phyloP scores from a whole-genome alignment of 2,797 vertebrate species.

The Tenualosa ilisha region DNA sequence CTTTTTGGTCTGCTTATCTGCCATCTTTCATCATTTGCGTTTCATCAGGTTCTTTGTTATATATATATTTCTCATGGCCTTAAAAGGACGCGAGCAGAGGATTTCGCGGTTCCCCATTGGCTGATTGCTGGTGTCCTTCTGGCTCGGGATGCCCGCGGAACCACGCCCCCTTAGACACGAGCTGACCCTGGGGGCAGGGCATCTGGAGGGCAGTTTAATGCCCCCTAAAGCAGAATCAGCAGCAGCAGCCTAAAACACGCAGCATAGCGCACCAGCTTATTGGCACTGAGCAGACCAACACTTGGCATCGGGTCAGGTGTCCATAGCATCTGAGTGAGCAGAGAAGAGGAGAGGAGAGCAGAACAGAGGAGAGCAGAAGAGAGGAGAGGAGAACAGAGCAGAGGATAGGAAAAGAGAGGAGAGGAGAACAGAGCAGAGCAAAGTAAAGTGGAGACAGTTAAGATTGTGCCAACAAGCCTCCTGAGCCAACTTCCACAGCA shows the following conservation, averaged over 20 bases:
- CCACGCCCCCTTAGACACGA: constrained; percentile 23
- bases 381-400: not conserved
- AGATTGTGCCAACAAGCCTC: not conserved
- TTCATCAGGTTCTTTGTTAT: not conserved
- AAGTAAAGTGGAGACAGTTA: not conserved
- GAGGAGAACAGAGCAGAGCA: not conserved
- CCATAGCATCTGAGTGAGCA: not conserved
- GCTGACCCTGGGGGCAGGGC: constrained; percentile 19
- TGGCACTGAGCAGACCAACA: constrained; percentile 7
- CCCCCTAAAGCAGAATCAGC: not conserved
- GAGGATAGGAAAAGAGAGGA: not conserved
- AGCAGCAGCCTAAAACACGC: not conserved
- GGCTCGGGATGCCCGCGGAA: not conserved
- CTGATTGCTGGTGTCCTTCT: not conserved
- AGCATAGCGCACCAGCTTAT: not conserved
- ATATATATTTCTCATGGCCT: constrained; percentile 1
- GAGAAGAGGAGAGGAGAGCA: not conserved
- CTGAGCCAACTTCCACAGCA: not conserved
- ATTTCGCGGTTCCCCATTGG: not conserved
- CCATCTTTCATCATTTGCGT: not conserved
- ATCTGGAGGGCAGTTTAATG: constrained; percentile 29
- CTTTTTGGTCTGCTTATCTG: constrained; percentile 25
- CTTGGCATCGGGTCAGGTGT: constrained; percentile 24
- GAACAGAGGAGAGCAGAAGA: not conserved
- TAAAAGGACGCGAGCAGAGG: not conserved